Evolutionary conservation across 2,113 vertebrate species (phyloP), one percentile per base, ranked within the genome.

Genomic region (Lepus americanus): DNA sequence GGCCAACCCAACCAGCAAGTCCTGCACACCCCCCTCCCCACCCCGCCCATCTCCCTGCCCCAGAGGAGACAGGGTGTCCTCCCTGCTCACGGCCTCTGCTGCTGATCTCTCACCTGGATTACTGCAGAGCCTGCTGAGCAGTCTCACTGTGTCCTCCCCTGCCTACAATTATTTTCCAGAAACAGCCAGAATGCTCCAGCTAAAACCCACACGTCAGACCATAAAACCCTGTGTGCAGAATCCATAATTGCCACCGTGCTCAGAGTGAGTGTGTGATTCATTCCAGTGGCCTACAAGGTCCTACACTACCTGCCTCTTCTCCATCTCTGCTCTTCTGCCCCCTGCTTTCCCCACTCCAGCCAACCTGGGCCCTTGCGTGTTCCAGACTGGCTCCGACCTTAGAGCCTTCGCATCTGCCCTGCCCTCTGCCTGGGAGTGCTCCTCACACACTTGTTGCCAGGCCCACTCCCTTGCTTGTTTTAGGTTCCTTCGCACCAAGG

Each of bases 361-460:
- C 20, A 23, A 25, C 0, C n/a, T 5, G 14, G 44, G 33, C 49
- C 53, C 27, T 22, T 9, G 3, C n/a, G 53, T 1, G 6, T 51
- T 59, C 6, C 0, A 13, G 55, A 64, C 49, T 22, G 27, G 5
- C 14, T 29, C 51, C 29, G 6, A 5, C 9, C 27, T 67, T 82
- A 64, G 59, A 78, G 29, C 27, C 29, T 64, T 90, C 4, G 17
- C 36, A 16, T 44, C 44, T 25, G 11, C 39, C 59, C 6, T 78
- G 63, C 6, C 76, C 8, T 76, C 59, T 39, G 1, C 55, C 27
- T 17, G 25, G 67, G 55, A 20, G 36, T 12, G 13, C 51, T 81
- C 22, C 63, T 66, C 44, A 25, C 25, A 8, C 1, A 2, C 0
- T 0, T 3, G 1, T 64, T 59, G 17, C 59, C 53, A 19, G 6